phyloP scores from a whole-genome alignment of 1,140 invertebrate species.

The Drepana arcuata region DNA sequence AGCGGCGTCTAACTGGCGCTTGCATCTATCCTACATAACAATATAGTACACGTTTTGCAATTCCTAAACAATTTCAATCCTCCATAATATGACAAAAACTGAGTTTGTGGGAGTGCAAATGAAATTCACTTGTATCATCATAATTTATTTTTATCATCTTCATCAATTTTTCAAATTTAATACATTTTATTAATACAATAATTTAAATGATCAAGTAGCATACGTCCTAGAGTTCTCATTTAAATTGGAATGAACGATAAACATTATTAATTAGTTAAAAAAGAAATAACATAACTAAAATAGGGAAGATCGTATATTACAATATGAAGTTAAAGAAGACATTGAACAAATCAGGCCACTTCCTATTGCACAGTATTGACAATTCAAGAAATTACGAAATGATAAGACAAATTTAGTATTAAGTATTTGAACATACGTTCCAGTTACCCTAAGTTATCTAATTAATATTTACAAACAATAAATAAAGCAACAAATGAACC shows the following conservation, averaged over 20 bases:
- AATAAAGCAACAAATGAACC: slow-evolving; percentile 61
- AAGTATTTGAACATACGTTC: slow-evolving; percentile 37
- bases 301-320: slow-evolving; percentile 47
- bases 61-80: too few species aligned
- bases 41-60: too few species aligned
- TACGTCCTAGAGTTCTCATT: slow-evolving; percentile 63
- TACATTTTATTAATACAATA: slow-evolving; percentile 69
- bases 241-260: slow-evolving; percentile 70
- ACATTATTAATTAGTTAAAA: slow-evolving; percentile 63
- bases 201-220: slow-evolving; percentile 68
- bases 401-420: slow-evolving; percentile 12
- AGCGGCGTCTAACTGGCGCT: slow-evolving; percentile 57
- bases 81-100: too few species aligned
- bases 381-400: slow-evolving; percentile 19
- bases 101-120: too few species aligned
- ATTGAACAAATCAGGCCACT: slow-evolving; percentile 44
- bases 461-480: slow-evolving; percentile 65
- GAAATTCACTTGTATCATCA: slow-evolving; percentile 49
- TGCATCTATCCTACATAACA: too few species aligned
- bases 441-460: slow-evolving; percentile 33
- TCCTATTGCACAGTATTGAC: slow-evolving; percentile 60
- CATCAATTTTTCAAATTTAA: slow-evolving; percentile 68
- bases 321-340: slow-evolving; percentile 39
- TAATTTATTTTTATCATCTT: slow-evolving; percentile 69
- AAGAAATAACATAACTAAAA: slow-evolving; percentile 67